These are phyloP conservation scores for Melanotaenia maccullochi DNA, from an alignment of 2,797 vertebrate genomes.

Conservation along the genomic window DNA sequence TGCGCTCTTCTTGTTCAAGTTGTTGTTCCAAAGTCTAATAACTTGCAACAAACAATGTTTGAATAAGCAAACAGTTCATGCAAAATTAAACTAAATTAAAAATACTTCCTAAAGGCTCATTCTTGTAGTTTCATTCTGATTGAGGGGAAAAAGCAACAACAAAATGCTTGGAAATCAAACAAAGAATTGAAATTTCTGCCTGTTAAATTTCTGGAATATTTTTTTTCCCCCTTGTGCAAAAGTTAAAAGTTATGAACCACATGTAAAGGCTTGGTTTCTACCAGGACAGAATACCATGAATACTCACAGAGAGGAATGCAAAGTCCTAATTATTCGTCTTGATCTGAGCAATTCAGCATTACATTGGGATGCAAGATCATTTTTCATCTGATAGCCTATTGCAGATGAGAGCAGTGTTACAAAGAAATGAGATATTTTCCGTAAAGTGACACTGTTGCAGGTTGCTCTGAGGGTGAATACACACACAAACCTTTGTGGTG, in stretches of 20 bases:
- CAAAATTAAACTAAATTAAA: no score
- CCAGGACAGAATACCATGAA: constrained; percentile 3
- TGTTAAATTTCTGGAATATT: no score
- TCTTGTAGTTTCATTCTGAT: no score
- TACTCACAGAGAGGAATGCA: background rate
- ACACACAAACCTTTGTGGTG: background rate
- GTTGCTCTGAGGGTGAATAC: constrained; percentile 7
- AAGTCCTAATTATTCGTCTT: constrained; percentile 35
- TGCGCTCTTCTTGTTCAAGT: background rate
- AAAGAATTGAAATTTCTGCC: no score
- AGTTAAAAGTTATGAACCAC: no score
- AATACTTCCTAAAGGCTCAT: no score
- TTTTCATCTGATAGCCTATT: constrained; percentile 41
- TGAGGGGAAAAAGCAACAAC: no score
- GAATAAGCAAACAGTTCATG: background rate
- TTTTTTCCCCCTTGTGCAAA: no score
- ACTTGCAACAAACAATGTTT: background rate
- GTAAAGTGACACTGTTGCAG: background rate
- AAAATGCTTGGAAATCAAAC: no score
- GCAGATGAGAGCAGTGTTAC: background rate
- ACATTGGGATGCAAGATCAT: background rate
- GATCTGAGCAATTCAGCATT: constrained; percentile 22
- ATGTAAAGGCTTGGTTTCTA: background rate
- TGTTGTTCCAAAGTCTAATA: background rate
- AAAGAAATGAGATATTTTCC: constrained; percentile 25